Evolutionary conservation across 2,797 vertebrate species (phyloP).

Genomic region (Tapirus indicus): DNA sequence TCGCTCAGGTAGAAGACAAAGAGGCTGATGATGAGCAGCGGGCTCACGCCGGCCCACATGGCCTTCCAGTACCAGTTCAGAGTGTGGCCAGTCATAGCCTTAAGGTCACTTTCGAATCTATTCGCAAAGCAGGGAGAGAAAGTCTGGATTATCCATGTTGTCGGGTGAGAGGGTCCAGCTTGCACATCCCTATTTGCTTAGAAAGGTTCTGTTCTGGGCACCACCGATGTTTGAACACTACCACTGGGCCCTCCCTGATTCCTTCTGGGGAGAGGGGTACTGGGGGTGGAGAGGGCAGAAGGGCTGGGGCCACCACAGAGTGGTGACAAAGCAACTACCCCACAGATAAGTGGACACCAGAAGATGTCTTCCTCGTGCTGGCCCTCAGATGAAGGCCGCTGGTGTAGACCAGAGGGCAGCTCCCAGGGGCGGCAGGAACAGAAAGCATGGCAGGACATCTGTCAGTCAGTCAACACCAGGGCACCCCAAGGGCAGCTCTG

Average conservation of each 20-base stretch:
- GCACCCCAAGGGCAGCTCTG: not conserved
- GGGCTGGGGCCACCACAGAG: not conserved
- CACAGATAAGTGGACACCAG: not conserved
- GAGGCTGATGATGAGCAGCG: constrained; percentile 92
- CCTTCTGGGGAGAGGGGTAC: not conserved
- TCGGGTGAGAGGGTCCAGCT: too few relatives aligned
- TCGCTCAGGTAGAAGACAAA: constrained; percentile 94
- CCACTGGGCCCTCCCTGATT: not conserved
- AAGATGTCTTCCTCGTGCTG: rapidly evolving
- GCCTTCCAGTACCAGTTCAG: constrained; percentile 94
- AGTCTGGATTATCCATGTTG: not conserved
- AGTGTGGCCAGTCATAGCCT: constrained; percentile 92
- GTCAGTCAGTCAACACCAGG: rapidly evolving
- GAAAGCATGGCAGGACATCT: rapidly evolving
- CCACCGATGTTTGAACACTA: not conserved
- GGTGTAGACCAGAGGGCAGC: not conserved
- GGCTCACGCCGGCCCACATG: constrained; percentile 93
- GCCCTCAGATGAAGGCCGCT: not conserved
- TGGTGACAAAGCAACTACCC: rapidly evolving
- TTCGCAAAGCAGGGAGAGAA: constrained; percentile 13
- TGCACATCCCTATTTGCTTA: rapidly evolving
- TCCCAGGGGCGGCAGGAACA: rapidly evolving
- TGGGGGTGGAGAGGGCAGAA: too few relatives aligned
- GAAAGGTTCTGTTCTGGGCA: not conserved
- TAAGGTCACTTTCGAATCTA: constrained; percentile 95